Base-by-base conservation (phyloP, 1,140 invertebrate genomes). In the Ectropis grisescens region DNA sequence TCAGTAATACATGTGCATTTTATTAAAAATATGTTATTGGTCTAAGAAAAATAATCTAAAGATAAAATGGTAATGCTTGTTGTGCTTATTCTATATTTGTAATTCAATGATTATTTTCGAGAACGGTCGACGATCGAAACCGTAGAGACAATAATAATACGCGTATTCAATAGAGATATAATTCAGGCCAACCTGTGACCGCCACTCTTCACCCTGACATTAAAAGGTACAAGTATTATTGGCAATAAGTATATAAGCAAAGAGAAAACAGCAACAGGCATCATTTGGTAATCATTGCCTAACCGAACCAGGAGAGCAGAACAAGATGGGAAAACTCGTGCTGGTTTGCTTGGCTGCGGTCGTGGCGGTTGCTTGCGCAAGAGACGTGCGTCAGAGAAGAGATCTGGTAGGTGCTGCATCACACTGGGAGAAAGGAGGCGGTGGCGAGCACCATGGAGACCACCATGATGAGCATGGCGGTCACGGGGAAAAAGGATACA, bases 321-420 rank as follows among this genome's bases (percentile, higher is more conserved):
- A 33, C 41, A 76, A 58, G 44, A 80, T 81, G 76, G 71, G 55
- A 45, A 50, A 40, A 16, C 27, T 50, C 26, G 44, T 56, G 9
- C 24, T 62, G 29, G 33, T 75, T 30, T 58, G 56, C 35, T 37
- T 76, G 6, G 32, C 58, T 10, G 57, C 54, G 26, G 40, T 57
- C 0, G 44, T 58, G 13, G 59, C 45, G n/a, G 43, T 43, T 1
- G 60, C 37, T 4, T 44, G 38, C 29, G 59, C 61, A n/a, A 64
- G 71, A 42, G 55, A 71, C 15, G 51, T 58, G 10, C 57, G 76
- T 2, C 53, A 54, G 9, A 70, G 52, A 12, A 58, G 76, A 29
- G 83, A 89, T 54, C 74, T 85, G 3, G 58, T 66, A 23, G 65
- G 80, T 19, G 85, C 83, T 1, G 82, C 83, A 15, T 86, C 87